Base-by-base conservation (phyloP, 2,888 invertebrate genomes). In the Petrolisthes cinctipes region DNA sequence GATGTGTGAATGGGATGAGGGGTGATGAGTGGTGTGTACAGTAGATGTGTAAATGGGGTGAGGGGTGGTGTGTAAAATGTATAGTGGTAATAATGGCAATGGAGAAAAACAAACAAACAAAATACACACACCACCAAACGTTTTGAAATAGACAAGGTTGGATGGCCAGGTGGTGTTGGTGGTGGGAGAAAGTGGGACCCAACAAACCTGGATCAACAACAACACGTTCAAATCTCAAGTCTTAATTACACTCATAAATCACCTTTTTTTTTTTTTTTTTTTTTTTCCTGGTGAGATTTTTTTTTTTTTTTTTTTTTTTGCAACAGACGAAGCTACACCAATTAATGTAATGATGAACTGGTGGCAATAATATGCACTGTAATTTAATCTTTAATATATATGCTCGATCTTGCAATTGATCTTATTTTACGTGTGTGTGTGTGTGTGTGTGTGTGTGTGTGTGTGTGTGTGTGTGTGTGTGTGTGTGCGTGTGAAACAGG, bases 391-490 rank as follows among this genome's bases (percentile, higher is more conserved):
- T 37, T 2, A 37, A 37, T 37, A 37, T 37, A 37, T 37, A 37
- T 37, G 37, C 37, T 37, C 37, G 37, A 37, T 37, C 37, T 37
- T 37, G 37, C 37, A 37, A 37, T 37, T 71, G 3, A 71, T 20
- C 71, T 71, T 6, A 71, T 7, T 6, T 6, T 7, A 1, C 20
- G 71, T 71, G 71, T 76, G 75, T 76, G 75, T 76, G 75, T 76
- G 37, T 76, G 75, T 76, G 75, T 76, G 75, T 76, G 75, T 37
- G 37, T 37, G 37, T 37, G 37, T 37, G 37, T 76, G 75, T 76
- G 75, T 76, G 37, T 76, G 75, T 76, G 75, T 76, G 75, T 76
- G 71, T 71, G 71, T 76, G 75, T 76, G 75, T 76, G 75, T 76
- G 37, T 76, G 75, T 76, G 75, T 76, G 75, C 37, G 75, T 37